A percentile compares a stretch with the other conserved stretches of the same genome.
Evolutionary conservation across 2,888 invertebrate genomes (phyloP).

Genomic region (Lamellibrachia satsuma): DNA sequence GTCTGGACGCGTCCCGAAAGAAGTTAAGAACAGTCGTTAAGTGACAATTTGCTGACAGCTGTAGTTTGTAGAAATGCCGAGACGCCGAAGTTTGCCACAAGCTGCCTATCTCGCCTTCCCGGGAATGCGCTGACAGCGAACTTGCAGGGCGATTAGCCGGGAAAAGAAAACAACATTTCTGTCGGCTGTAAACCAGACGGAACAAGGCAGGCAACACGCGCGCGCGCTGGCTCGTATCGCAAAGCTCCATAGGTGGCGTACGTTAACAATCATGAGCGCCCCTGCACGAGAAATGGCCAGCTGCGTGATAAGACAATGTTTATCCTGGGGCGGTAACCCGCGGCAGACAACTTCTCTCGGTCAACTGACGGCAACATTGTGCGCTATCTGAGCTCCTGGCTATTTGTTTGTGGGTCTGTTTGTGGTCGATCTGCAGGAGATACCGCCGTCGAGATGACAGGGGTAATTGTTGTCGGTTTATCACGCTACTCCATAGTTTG

Average conservation of each 20-base stretch:
- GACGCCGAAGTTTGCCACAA: not conserved
- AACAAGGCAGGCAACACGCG: not conserved
- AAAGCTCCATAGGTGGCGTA: not conserved
- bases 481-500: not conserved
- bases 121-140: slow-evolving; percentile 17
- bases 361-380: not conserved
- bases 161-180: slow-evolving; percentile 10
- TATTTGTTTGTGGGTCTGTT: not conserved
- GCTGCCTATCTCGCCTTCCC: not conserved
- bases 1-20: no score
- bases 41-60: not conserved
- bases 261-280: not conserved
- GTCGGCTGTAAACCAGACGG: slow-evolving; percentile 11
- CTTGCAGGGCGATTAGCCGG: not conserved
- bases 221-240: not conserved
- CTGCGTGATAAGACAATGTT: not conserved
- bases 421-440: not conserved
- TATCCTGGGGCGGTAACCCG: not conserved
- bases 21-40: no score
- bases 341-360: not conserved
- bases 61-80: not conserved
- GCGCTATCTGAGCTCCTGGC: not conserved
- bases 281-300: not conserved
- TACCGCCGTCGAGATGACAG: not conserved
- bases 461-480: not conserved